Evolutionary conservation across 2,888 invertebrate species (phyloP), one percentile per base, ranked within the genome.

Genomic region (Ennomos quercinarius): DNA sequence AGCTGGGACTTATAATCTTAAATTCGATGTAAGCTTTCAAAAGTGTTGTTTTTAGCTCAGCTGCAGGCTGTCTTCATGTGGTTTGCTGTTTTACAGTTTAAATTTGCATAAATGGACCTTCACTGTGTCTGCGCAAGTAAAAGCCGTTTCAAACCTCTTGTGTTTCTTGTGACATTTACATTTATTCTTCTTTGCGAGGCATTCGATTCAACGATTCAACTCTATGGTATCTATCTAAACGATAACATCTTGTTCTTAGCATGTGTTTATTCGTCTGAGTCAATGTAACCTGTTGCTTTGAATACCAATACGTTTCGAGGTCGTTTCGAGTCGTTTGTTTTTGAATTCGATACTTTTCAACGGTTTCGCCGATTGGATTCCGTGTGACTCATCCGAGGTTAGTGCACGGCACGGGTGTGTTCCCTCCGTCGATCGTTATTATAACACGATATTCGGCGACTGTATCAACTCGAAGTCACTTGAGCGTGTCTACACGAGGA

Each of bases 371-470:
- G 71, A 76, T 86, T 79, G 76, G 78, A 76, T 75, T 74, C 73
- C 70, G 70, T 70, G 68, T 89, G 89, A 90, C 71, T 90, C 89
- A 89, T 59, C 73, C 72, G 82, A 78, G 85, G 84, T 84, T 82
- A 81, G 74, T 77, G 81, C 62, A 61, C 70, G 76, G 81, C 62
- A 61, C 70, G 76, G 73, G 74, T 77, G 72, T 76, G 75, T 73
- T 80, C 76, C 71, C 63, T 68, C 76, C 71, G 63, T 68, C 68
- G 71, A 66, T 72, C 74, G 70, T 77, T 78, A 6, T 78, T 77
- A 73, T 62, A 60, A 65, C 43, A 12, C 17, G 10, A 40, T 48
- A 49, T 58, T 57, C 41, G 47, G 36, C 11, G 38, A 34, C 13
- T 49, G 45, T 44, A 41, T 41, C 36, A 48, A 34, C 40, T 49